phyloP scores from a whole-genome alignment of 2,888 invertebrate species.

The Rutpela maculata region DNA sequence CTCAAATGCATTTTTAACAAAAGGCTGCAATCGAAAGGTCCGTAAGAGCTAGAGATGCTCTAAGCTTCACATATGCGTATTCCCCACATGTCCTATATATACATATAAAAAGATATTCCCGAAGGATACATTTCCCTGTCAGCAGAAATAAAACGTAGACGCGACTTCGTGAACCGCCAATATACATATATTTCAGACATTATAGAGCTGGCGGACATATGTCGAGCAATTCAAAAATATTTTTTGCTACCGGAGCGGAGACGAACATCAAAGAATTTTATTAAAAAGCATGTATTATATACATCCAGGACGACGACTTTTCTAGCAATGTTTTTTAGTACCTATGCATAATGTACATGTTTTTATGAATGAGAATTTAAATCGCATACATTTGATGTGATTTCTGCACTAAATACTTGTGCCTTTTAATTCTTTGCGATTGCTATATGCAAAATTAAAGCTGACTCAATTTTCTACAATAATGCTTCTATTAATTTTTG shows the following conservation, averaged over 20 bases:
- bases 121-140: constrained; percentile 46
- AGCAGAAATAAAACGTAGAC: constrained; percentile 47
- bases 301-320: background rate
- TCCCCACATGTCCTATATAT: constrained; percentile 48
- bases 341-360: too few relatives aligned
- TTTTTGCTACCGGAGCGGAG: constrained; percentile 15
- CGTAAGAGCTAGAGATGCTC: background rate
- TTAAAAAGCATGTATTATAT: background rate
- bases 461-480: too few relatives aligned
- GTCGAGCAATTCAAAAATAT: constrained; percentile 32
- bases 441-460: too few relatives aligned
- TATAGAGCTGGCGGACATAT: constrained; percentile 22
- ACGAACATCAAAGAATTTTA: constrained; percentile 19
- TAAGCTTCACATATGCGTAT: constrained; percentile 47
- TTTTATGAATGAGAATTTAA: too few relatives aligned
- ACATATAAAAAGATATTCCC: constrained; percentile 51
- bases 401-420: too few relatives aligned
- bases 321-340: too few relatives aligned
- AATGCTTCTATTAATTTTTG: too few relatives aligned
- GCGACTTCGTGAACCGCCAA: constrained; percentile 53
- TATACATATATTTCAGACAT: constrained; percentile 48
- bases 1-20: constrained; percentile 13
- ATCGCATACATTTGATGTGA: too few relatives aligned
- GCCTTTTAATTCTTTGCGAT: too few relatives aligned
- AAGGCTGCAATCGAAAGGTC: background rate